phyloP scores from a whole-genome alignment of 2,888 invertebrate genomes.

The Drosophila ustulata region DNA sequence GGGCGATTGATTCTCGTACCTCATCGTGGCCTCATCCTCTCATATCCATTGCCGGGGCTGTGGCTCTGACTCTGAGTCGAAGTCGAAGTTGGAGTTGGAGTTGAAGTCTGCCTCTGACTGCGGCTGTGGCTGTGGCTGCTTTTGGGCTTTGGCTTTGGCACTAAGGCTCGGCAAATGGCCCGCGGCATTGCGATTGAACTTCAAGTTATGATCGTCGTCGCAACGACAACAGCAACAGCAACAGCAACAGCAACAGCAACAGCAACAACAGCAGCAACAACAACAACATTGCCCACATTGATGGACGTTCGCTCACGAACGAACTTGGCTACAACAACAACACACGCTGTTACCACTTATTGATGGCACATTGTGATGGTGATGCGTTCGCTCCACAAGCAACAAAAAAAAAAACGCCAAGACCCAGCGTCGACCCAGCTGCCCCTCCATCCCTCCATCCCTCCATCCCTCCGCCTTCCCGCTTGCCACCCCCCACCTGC shows the following conservation, averaged over 20 bases:
- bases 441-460: constrained; percentile 17
- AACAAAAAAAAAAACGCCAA: constrained; percentile 12
- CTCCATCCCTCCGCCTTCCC: neutral
- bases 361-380: constrained; percentile 79
- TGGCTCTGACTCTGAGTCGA: constrained; percentile 2
- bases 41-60: constrained; percentile 1
- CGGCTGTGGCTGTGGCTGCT: constrained; percentile 48
- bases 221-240: constrained; percentile 44
- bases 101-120: constrained; percentile 15
- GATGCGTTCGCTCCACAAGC: constrained; percentile 70
- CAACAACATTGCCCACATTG: constrained; percentile 73
- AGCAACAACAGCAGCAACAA: constrained; percentile 41
- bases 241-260: constrained; percentile 43
- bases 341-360: constrained; percentile 80
- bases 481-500: neutral
- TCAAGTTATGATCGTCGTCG: constrained; percentile 83
- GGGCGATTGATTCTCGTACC: constrained; percentile 83
- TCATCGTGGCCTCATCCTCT: constrained; percentile 73
- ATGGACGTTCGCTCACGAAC: constrained; percentile 83
- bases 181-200: constrained; percentile 85
- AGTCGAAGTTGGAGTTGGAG: constrained; percentile 15
- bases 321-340: constrained; percentile 74
- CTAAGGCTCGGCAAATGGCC: constrained; percentile 84
- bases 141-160: constrained; percentile 81
- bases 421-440: constrained; percentile 63